phyloP scores from a whole-genome alignment of 2,113 vertebrate species.

The Fregetta grallaria region DNA sequence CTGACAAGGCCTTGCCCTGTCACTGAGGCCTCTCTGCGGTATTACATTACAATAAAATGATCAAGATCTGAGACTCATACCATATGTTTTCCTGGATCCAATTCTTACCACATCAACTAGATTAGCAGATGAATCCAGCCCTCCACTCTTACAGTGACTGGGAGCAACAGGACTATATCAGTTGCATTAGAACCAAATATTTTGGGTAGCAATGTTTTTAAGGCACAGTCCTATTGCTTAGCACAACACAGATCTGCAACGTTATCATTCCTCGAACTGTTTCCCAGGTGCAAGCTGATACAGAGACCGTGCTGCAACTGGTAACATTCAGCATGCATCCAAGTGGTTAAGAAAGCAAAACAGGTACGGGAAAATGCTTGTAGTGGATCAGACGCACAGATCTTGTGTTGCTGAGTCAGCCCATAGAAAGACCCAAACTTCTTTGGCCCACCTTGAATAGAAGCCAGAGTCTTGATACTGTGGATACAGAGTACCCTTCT shows the following conservation, averaged over 20 bases:
- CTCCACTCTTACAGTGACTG: neutral
- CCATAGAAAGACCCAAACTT: neutral
- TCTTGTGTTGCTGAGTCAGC: neutral
- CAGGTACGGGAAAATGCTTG: neutral
- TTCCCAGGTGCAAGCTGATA: neutral
- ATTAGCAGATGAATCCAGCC: neutral
- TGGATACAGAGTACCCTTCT: neutral
- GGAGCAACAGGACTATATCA: neutral
- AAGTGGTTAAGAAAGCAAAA: neutral
- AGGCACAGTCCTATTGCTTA: neutral
- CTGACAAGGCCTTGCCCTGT: neutral
- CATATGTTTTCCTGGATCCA: neutral
- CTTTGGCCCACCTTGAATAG: neutral
- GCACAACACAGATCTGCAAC: neutral
- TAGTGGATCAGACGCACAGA: neutral
- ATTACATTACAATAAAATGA: neutral
- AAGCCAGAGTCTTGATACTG: neutral
- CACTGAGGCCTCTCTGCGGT: neutral
- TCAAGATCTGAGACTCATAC: neutral
- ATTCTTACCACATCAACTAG: neutral
- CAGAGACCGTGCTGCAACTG: neutral
- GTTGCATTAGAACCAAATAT: neutral
- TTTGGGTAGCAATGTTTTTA: neutral
- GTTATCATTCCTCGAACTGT: neutral
- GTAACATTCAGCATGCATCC: neutral